phyloP scores from a whole-genome alignment of 2,113 vertebrate species.

The Acrocephalus kingi region DNA sequence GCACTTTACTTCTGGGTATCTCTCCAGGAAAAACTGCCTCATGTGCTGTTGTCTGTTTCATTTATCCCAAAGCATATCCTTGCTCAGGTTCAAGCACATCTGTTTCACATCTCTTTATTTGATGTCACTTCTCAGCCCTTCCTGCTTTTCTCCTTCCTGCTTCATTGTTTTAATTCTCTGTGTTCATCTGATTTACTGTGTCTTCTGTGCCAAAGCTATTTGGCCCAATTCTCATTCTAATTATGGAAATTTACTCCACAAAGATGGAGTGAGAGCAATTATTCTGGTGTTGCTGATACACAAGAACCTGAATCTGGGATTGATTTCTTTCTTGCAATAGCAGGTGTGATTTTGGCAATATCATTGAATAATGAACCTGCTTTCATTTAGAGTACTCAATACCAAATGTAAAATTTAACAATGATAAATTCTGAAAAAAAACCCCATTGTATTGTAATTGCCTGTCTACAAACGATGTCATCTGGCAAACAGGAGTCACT shows the following conservation, averaged over 20 bases:
- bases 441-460: neutral
- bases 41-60: neutral
- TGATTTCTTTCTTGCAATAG: neutral
- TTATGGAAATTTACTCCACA: neutral
- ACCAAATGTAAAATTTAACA: neutral
- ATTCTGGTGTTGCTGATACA: neutral
- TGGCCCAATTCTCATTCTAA: neutral
- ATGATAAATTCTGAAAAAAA: neutral
- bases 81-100: neutral
- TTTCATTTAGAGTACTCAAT: neutral
- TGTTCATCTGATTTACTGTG: neutral
- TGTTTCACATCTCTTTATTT: conserved; percentile 22
- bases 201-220: neutral
- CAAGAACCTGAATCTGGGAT: neutral
- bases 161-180: neutral
- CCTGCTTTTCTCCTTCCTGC: neutral
- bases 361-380: neutral
- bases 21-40: neutral
- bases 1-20: neutral
- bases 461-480: neutral
- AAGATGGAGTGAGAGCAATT: neutral
- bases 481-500: neutral
- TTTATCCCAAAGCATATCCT: neutral
- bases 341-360: neutral
- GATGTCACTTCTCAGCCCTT: neutral